phyloP scores from a whole-genome alignment of 2,113 vertebrate genomes.

The Rhinichthys klamathensis region DNA sequence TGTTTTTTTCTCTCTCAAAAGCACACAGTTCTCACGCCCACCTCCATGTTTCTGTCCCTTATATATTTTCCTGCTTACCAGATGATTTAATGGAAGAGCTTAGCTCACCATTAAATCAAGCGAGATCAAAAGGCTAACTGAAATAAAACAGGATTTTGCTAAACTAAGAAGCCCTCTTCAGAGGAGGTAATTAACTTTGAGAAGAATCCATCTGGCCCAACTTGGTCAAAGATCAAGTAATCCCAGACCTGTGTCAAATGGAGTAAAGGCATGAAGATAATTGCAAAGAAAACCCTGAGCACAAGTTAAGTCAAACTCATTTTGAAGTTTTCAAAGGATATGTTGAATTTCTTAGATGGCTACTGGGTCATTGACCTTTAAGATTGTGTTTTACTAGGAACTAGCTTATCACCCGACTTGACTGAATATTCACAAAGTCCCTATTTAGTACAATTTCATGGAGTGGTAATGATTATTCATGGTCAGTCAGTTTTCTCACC shows the following conservation, averaged over 20 bases:
- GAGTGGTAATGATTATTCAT: background rate
- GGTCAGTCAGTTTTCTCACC: background rate
- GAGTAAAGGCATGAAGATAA: conserved; percentile 43
- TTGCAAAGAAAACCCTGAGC: conserved; percentile 46
- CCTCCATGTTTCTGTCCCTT: background rate
- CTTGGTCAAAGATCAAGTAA: conserved; percentile 49
- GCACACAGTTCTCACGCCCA: conserved; percentile 11
- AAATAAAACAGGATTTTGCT: conserved; percentile 33
- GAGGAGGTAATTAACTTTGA: conserved; percentile 38
- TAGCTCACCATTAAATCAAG: background rate
- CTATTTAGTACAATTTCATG: background rate
- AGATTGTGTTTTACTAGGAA: background rate
- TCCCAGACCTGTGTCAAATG: conserved; percentile 42
- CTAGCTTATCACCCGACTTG: background rate
- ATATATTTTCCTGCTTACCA: background rate
- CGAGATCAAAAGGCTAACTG: conserved; percentile 60
- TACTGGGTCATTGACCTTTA: conserved; percentile 6
- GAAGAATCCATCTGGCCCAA: conserved; percentile 22
- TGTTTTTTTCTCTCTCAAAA: conserved; percentile 10
- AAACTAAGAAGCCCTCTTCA: conserved; percentile 35
- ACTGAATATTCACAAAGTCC: background rate
- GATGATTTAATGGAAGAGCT: conserved; percentile 20
- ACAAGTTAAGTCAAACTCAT: conserved; percentile 42
- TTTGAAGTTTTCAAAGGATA: conserved; percentile 37
- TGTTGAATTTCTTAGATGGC: background rate